Base-by-base conservation (phyloP, 2,113 vertebrate genomes). In the Maccullochella peelii region DNA sequence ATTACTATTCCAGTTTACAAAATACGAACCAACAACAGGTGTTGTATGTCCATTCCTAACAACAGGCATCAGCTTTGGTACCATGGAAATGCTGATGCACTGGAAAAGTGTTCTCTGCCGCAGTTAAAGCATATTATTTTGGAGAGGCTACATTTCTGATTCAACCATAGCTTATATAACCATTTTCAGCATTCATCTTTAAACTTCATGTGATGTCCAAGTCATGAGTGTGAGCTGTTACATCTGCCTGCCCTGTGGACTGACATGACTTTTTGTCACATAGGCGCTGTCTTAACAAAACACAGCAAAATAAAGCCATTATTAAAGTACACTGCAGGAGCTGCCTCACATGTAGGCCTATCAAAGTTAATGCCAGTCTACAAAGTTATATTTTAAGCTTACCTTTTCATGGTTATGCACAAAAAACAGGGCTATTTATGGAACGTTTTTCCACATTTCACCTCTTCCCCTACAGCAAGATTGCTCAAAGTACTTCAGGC, bases 391-490 rank as follows among this genome's bases (percentile, higher is more conserved):
- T 87, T 85, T 87, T 67, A 83, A 82, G 84, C 81, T 84, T 85
- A 91, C 84, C 79, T 87, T 90, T 92, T 90, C 87, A 91, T 88
- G 88, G 82, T 92, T 91, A 89, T 92, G 87, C 91, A 90, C 58
- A 84, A 93, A 94, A 74, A 94, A 93, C 80, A 81, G 63, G 84
- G 86, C 93, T 95, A 94, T 95, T 96, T 93, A 75, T 92, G 94
- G 92, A 86, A 73, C 59, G 7, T 94, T 95, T 95, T 96, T 96
- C 95, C 95, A 95, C 95, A 92, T 95, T 95, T 95, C 72, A 85
- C 89, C 80, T 88, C 80, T 91, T 94, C 86, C 90, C 93, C 88
- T 88, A 44, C 77, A 89, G 91, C 84, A 42, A 82, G 88, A 94
- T 91, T 91, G 91, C 92, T 90, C 90, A 87, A 62, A 87, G 92